Conservation (phyloP, 2,888 invertebrate species). For the Dexiosoma caninum region DNA sequence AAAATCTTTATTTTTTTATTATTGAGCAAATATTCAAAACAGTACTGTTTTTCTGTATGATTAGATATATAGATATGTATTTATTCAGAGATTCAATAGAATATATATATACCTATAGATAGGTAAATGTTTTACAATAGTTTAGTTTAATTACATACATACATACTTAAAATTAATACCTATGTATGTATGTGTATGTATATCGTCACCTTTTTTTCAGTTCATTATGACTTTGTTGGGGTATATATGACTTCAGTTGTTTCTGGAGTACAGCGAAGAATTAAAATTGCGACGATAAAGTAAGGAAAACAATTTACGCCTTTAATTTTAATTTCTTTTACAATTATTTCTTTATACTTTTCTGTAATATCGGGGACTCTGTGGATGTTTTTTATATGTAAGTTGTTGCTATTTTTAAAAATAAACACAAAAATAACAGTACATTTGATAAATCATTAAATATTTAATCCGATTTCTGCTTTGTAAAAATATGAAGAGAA, state of each 20-base stretch:
- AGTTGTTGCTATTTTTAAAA: conserved; percentile 53
- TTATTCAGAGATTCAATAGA: not conserved
- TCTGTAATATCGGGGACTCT: conserved; percentile 2
- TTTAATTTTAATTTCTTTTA: conserved; percentile 14
- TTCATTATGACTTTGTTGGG: conserved; percentile 12
- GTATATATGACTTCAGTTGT: conserved; percentile 5
- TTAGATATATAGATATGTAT: not conserved
- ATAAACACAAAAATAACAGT: conserved; percentile 55
- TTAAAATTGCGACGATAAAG: not conserved
- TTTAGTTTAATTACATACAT: no score
- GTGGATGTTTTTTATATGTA: not conserved
- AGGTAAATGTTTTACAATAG: not conserved
- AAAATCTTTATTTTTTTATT: not conserved
- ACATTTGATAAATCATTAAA: conserved; percentile 50
- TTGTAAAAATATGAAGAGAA: not conserved
- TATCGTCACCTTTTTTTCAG: conserved; percentile 50
- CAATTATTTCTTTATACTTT: conserved; percentile 13
- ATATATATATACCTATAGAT: not conserved
- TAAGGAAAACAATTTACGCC: conserved; percentile 25
- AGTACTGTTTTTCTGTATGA: not conserved
- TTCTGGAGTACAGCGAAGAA: conserved; percentile 16
- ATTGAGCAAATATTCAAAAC: not conserved
- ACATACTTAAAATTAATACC: not conserved
- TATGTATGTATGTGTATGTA: not conserved
- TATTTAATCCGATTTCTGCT: conserved; percentile 27